Conservation (phyloP, 1,140 invertebrate genomes). For the Lamellibrachia luymesi region DNA sequence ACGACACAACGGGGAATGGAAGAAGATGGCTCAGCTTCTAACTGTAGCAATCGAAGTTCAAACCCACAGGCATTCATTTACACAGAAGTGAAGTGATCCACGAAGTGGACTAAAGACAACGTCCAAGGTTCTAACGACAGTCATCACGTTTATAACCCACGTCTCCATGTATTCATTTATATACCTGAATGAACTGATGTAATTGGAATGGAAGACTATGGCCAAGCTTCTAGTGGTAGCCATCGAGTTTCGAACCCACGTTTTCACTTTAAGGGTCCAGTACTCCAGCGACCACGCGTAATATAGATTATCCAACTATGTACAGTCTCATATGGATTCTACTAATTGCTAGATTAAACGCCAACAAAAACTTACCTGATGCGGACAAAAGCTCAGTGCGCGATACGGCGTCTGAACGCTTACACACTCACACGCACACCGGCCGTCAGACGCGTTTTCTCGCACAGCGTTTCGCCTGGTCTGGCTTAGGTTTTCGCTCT, state of each 20-base stretch:
- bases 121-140: no score
- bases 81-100: no score
- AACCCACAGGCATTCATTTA: no score
- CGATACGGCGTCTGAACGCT: not conserved
- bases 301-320: not conserved
- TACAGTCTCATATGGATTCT: no score
- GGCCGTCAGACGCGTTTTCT: not conserved
- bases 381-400: not conserved
- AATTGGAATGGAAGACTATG: not conserved
- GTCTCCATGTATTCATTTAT: not conserved
- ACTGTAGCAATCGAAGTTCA: no score
- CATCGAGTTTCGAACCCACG: not conserved
- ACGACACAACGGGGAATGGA: no score
- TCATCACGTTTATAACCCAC: no score
- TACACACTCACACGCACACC: not conserved
- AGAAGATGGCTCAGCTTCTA: no score
- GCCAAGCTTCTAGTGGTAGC: not conserved
- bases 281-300: not conserved
- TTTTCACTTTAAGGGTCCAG: not conserved
- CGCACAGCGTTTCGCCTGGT: not conserved
- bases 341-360: not conserved
- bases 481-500: not conserved
- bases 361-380: not conserved
- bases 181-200: not conserved
- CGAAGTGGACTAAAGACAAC: no score